A percentile compares a stretch with the other conserved stretches of the same genome.
These are phyloP conservation scores for Sanderia malayensis DNA, from an alignment of 30 jellyfish, hydroid and myxozoan species.

Conservation along the genomic window DNA sequence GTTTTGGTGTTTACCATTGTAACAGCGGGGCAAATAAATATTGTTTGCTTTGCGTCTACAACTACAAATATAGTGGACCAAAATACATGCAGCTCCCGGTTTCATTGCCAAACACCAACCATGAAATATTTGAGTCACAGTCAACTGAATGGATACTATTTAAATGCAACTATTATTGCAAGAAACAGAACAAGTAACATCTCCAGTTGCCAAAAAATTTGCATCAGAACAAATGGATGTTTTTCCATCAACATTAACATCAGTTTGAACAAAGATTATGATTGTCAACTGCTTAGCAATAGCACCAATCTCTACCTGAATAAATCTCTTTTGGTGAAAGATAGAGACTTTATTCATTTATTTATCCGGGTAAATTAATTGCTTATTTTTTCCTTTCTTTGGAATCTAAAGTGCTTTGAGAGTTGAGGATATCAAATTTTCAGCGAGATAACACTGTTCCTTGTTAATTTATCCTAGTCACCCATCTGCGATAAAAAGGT, in stretches of 20 bases:
- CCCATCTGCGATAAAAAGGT: not conserved
- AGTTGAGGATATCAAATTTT: too few species aligned
- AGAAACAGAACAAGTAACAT: not conserved
- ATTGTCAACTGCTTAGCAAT: constrained; percentile 19
- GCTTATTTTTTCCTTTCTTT: too few species aligned
- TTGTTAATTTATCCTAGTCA: not conserved
- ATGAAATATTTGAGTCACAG: constrained; percentile 21
- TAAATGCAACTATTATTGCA: constrained; percentile 25
- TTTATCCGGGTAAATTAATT: constrained; percentile 20
- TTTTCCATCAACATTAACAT: constrained; percentile 27
- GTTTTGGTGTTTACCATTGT: too few species aligned
- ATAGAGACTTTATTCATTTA: constrained; percentile 7
- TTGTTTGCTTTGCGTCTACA: too few species aligned
- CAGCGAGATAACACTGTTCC: too few species aligned
- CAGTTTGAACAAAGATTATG: not conserved
- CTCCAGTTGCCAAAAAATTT: constrained; percentile 7
- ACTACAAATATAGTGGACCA: too few species aligned
- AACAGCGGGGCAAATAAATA: too few species aligned
- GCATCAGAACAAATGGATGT: constrained; percentile 19
- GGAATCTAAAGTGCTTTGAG: too few species aligned
- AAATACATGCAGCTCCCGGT: constrained; percentile 38
- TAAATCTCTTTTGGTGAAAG: constrained; percentile 9
- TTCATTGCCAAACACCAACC: constrained; percentile 20
- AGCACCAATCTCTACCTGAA: constrained; percentile 11
- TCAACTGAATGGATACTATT: not conserved